Evolutionary conservation across 1,140 invertebrate genomes (phyloP), one percentile per base, ranked within the genome.

Genomic region (Sinonovacula constricta): DNA sequence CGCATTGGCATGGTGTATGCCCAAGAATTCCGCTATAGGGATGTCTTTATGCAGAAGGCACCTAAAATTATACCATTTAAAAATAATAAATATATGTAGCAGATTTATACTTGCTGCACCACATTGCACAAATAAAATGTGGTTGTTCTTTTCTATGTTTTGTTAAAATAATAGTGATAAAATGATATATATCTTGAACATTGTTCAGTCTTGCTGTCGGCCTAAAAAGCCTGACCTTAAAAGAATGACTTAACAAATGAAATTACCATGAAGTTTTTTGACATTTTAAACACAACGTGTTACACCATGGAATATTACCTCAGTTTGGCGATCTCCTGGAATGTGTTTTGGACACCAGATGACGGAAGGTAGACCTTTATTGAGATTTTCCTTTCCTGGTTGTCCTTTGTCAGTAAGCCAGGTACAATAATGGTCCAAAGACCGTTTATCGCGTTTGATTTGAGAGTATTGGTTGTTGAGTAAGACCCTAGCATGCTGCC

Each of bases 281-380:
- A 49, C 45, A 49, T n/a, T 49, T n/a, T 49, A 10, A n/a, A 49
- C n/a, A 49, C n/a, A n/a, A 12, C n/a, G n/a, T 10, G n/a, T 10
- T 10, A 49, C 10, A 49, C 45, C 10, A n/a, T 49, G 45, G 45
- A 49, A 12, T 12, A n/a, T 49, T 59, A 77, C 74, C 65, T 77
- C 53, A 77, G 45, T 51, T 77, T 77, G 4, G 74, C 74, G 7
- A 77, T 65, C 33, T 77, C 74, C 18, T 67, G 74, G n/a, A 59
- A 67, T 30, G 62, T 77, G 24, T 60, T 28, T 18, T 15, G 57
- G 15, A 77, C 22, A 12, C 63, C 74, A 26, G 74, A 66, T 7
- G 65, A 66, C 4, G 63, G 54, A 53, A 66, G 59, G 63, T 77
- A 77, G 28, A 77, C 33, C 51, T 60, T 56, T n/a, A 77, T 68